Conservation (phyloP, 2,113 vertebrate genomes). For the Neolamprologus falcicula region DNA sequence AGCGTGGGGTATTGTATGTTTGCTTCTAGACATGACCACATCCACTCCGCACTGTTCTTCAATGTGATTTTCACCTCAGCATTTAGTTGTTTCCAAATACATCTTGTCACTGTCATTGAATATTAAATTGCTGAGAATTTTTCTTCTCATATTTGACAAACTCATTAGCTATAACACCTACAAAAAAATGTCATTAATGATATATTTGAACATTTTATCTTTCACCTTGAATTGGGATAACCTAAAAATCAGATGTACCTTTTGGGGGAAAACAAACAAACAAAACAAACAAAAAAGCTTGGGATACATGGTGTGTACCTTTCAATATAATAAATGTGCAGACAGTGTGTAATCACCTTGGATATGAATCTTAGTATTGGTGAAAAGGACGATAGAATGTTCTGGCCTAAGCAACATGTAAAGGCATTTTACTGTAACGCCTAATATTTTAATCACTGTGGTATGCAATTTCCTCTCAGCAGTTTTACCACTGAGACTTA, state of each 20-base stretch:
- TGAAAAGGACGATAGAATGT: not conserved
- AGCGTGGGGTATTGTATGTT: slow-evolving; percentile 80
- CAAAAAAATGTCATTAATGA: not conserved
- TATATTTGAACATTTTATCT: not conserved
- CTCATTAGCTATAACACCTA: not conserved
- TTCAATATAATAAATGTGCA: not conserved
- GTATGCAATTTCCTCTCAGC: not conserved
- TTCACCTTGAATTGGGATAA: not conserved
- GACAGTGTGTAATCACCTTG: not conserved
- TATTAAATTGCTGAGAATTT: not conserved
- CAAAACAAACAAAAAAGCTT: not conserved
- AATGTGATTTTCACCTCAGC: slow-evolving; percentile 19
- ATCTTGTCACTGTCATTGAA: not conserved
- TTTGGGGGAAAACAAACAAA: not conserved
- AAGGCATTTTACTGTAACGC: not conserved
- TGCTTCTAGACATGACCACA: slow-evolving; percentile 64
- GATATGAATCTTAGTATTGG: not conserved
- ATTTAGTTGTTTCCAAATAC: not conserved
- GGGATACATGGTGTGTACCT: not conserved
- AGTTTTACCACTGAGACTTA: not conserved
- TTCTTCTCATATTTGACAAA: not conserved
- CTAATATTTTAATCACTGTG: not conserved
- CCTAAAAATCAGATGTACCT: not conserved
- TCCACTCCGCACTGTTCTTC: slow-evolving; percentile 1
- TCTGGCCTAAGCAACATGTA: not conserved